Evolutionary conservation across 2,888 invertebrate species (phyloP).

Genomic region (Acanthosepion esculentum): DNA sequence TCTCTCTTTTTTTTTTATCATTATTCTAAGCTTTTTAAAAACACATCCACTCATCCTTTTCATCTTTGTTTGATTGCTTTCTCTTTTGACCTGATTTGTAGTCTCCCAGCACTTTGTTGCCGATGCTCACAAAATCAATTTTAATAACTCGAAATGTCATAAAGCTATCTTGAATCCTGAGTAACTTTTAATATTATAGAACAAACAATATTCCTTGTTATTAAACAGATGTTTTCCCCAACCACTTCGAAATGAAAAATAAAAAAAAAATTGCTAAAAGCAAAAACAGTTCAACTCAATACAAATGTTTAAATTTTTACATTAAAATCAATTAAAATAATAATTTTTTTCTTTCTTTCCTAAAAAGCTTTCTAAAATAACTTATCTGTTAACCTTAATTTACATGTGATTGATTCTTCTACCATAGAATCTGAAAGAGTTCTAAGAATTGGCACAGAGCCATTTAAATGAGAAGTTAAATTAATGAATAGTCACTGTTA

Average conservation of each 20-base stretch:
- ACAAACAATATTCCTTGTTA: background rate
- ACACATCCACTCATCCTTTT: background rate
- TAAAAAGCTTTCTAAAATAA: background rate
- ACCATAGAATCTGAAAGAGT: too few relatives aligned
- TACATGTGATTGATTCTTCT: too few relatives aligned
- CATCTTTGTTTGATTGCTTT: background rate
- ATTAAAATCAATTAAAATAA: conserved; percentile 5
- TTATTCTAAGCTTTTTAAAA: background rate
- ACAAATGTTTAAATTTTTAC: background rate
- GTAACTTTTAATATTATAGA: background rate
- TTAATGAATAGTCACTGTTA: too few relatives aligned
- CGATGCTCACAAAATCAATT: background rate
- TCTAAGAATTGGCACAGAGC: too few relatives aligned
- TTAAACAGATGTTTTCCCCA: background rate
- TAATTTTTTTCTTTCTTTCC: background rate
- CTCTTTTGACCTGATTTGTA: background rate
- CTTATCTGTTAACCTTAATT: too few relatives aligned
- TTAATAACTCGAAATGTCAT: background rate
- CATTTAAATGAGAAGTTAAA: too few relatives aligned
- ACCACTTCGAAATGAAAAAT: background rate
- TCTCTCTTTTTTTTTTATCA: background rate
- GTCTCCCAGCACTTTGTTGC: background rate
- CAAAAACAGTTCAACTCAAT: background rate
- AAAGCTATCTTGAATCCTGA: background rate
- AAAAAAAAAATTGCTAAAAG: background rate